These are phyloP conservation scores for Netelia fuscicornis DNA, from an alignment of 2,888 invertebrate species.

Conservation along the genomic window DNA sequence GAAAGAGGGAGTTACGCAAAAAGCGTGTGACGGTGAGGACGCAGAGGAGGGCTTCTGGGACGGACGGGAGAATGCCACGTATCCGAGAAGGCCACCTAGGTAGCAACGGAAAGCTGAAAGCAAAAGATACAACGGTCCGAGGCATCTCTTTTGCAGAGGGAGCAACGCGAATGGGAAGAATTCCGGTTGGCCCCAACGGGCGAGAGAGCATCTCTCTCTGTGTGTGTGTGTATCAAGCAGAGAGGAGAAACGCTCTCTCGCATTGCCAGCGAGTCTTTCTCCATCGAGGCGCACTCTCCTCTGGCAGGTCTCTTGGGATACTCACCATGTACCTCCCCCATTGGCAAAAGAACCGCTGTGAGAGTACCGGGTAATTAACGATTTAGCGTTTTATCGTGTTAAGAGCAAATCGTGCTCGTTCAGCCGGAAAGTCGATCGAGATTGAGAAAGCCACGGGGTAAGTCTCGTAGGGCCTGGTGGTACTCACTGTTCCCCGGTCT, in stretches of 20 bases:
- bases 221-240: conserved; percentile 7
- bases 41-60: conserved; percentile 12
- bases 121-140: conserved; percentile 36
- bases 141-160: conserved; percentile 24
- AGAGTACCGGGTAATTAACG: conserved; percentile 63
- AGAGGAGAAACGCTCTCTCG: conserved; percentile 40
- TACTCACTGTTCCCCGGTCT: conserved; percentile 7
- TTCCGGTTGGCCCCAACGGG: conserved; percentile 58
- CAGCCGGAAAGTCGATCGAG: conserved; percentile 66
- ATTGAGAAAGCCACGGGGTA: conserved; percentile 53
- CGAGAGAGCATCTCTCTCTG: conserved; percentile 16
- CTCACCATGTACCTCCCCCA: conserved; percentile 17
- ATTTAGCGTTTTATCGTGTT: conserved; percentile 68
- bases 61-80: conserved; percentile 30
- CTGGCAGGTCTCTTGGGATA: conserved; percentile 11
- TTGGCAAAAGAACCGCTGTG: conserved; percentile 24
- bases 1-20: conserved; percentile 37
- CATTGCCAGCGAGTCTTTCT: conserved; percentile 31
- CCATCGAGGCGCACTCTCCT: conserved; percentile 16
- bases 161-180: conserved; percentile 66
- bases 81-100: conserved; percentile 63
- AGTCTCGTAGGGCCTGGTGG: conserved; percentile 21
- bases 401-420: conserved; percentile 67
- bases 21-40: conserved; percentile 55
- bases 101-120: conserved; percentile 63